Evolutionary conservation across 2,113 vertebrate species (phyloP).

Genomic region (Morone chrysops): DNA sequence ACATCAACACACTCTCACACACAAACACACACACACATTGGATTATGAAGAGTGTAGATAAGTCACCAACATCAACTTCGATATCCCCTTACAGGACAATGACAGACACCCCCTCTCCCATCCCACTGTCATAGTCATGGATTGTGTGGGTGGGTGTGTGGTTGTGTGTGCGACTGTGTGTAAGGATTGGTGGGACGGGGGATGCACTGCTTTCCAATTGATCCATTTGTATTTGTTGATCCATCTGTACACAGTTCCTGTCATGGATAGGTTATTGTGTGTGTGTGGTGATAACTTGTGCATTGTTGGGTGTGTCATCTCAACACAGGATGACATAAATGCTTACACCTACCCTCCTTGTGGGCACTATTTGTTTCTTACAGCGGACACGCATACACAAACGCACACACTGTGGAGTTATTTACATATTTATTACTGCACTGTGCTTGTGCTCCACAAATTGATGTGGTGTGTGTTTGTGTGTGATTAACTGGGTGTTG

Average conservation of each 20-base stretch:
- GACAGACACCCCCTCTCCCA: constrained; percentile 53
- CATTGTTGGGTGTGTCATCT: constrained; percentile 36
- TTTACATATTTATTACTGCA: constrained; percentile 77
- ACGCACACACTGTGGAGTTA: constrained; percentile 32
- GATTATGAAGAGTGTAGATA: constrained; percentile 78
- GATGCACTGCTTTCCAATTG: constrained; percentile 41
- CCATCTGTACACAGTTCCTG: constrained; percentile 49
- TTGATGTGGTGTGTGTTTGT: constrained; percentile 42
- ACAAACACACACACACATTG: constrained; percentile 55
- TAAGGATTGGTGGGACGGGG: constrained; percentile 1
- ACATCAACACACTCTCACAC: constrained; percentile 29
- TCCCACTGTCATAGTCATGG: constrained; percentile 63
- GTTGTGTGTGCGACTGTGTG: not conserved
- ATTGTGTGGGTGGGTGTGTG: not conserved
- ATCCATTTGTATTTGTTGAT: constrained; percentile 67
- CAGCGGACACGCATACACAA: constrained; percentile 3
- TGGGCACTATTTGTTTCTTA: constrained; percentile 43
- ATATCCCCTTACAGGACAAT: constrained; percentile 79
- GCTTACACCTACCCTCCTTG: constrained; percentile 34
- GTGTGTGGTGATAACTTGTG: constrained; percentile 32
- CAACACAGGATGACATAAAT: constrained; percentile 45
- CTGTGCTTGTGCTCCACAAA: constrained; percentile 53
- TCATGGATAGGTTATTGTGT: constrained; percentile 50
- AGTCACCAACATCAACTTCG: constrained; percentile 72
- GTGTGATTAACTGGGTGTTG: constrained; percentile 56